These are phyloP conservation scores for Lerema accius DNA, from an alignment of 1,140 invertebrate genomes.

Conservation along the genomic window DNA sequence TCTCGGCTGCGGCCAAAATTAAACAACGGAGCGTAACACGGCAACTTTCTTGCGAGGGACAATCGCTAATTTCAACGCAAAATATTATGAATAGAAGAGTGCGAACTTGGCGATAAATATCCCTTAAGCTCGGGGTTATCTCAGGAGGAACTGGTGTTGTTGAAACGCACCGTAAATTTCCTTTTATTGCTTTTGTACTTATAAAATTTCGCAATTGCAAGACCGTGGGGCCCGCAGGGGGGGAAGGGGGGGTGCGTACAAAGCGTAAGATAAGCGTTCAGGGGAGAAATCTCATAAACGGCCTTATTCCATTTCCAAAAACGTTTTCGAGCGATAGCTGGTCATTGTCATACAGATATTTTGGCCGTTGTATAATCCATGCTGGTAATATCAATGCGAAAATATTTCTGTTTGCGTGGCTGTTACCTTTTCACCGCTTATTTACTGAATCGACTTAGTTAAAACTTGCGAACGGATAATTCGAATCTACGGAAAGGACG, in stretches of 20 bases:
- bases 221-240: conserved; percentile 5
- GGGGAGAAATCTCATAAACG: not conserved
- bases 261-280: conserved; percentile 30
- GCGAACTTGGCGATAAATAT: conserved; percentile 48
- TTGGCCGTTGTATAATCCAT: no score
- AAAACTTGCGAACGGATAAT: no score
- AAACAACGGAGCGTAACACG: conserved; percentile 9
- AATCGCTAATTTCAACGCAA: conserved; percentile 28
- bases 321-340: not conserved
- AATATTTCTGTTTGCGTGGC: no score
- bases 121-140: conserved; percentile 51
- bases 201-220: conserved; percentile 39
- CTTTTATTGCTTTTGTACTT: conserved; percentile 57
- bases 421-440: no score
- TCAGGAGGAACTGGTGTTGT: conserved; percentile 42
- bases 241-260: conserved; percentile 34
- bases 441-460: no score
- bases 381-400: no score
- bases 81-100: conserved; percentile 50
- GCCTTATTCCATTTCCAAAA: not conserved
- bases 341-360: not conserved
- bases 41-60: conserved; percentile 15
- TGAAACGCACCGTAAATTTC: conserved; percentile 50
- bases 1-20: conserved; percentile 9
- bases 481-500: no score